phyloP scores from a whole-genome alignment of 2,888 invertebrate species.

The Muscina levida region DNA sequence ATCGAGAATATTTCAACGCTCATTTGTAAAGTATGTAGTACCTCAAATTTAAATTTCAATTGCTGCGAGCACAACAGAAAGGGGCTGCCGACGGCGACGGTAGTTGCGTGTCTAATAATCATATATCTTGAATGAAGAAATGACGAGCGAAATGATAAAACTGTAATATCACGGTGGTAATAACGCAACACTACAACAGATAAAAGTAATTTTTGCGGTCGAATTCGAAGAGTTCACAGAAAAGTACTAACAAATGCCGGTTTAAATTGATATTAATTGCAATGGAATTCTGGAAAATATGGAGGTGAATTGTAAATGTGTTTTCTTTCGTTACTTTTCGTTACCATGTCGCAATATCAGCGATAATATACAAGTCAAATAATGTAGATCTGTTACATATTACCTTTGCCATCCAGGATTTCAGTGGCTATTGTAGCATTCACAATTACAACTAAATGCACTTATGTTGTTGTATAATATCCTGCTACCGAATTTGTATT shows the following conservation, averaged over 20 bases:
- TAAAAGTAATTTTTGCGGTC: not conserved
- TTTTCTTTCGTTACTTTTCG: no score
- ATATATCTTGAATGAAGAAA: conserved; percentile 46
- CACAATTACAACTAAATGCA: no score
- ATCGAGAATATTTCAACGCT: not conserved
- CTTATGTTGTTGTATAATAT: no score
- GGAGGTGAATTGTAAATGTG: conserved; percentile 57
- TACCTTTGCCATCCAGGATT: no score
- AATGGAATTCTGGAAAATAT: conserved; percentile 38
- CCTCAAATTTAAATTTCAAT: conserved; percentile 41
- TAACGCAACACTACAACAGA: not conserved
- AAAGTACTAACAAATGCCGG: conserved; percentile 42
- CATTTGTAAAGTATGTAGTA: conserved; percentile 2
- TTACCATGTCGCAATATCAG: no score
- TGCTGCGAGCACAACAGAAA: not conserved
- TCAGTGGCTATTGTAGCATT: no score
- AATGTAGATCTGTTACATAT: no score
- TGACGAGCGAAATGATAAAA: conserved; percentile 10
- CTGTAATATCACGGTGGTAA: conserved; percentile 18
- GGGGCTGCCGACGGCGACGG: not conserved
- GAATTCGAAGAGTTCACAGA: not conserved
- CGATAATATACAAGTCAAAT: no score
- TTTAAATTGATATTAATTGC: conserved; percentile 58
- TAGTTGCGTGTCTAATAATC: conserved; percentile 61
- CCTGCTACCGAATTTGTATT: no score